Conservation (phyloP, 2,113 vertebrate genomes). For the Eurystomus gularis region DNA sequence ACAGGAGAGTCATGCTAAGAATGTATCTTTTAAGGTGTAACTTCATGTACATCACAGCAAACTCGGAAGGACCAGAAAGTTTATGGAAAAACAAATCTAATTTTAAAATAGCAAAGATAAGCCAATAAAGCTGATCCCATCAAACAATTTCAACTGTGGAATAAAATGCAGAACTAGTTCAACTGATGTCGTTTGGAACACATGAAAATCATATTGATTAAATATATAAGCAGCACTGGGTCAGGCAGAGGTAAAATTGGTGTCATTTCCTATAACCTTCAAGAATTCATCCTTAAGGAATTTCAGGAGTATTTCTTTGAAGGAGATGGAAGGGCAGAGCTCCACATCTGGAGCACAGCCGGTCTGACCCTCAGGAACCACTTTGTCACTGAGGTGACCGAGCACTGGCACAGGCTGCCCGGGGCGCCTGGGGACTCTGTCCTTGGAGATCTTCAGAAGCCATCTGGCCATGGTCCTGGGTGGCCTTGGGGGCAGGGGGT, state of each 20-base stretch:
- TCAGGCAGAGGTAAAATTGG: not conserved
- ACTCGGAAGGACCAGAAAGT: not conserved
- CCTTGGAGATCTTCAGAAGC: not conserved
- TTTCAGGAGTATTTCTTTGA: not conserved
- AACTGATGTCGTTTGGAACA: not conserved
- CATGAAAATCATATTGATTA: not conserved
- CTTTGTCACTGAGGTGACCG: not conserved
- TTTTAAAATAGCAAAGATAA: not conserved
- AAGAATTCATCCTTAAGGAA: too few relatives aligned
- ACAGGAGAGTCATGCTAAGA: not conserved
- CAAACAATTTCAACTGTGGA: not conserved
- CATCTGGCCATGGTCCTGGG: rapidly evolving
- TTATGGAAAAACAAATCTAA: not conserved
- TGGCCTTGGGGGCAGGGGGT: not conserved
- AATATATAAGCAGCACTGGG: rapidly evolving
- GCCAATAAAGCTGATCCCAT: not conserved
- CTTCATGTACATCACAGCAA: not conserved
- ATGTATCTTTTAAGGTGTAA: not conserved
- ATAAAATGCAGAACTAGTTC: not conserved
- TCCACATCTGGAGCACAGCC: rapidly evolving
- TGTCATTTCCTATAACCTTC: not conserved
- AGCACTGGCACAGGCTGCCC: too few relatives aligned
- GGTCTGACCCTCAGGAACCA: rapidly evolving
- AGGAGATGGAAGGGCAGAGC: not conserved
- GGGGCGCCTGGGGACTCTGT: too few relatives aligned